Evolutionary conservation across 1,140 invertebrate species (phyloP).

Genomic region (Bathynomus jamesi): DNA sequence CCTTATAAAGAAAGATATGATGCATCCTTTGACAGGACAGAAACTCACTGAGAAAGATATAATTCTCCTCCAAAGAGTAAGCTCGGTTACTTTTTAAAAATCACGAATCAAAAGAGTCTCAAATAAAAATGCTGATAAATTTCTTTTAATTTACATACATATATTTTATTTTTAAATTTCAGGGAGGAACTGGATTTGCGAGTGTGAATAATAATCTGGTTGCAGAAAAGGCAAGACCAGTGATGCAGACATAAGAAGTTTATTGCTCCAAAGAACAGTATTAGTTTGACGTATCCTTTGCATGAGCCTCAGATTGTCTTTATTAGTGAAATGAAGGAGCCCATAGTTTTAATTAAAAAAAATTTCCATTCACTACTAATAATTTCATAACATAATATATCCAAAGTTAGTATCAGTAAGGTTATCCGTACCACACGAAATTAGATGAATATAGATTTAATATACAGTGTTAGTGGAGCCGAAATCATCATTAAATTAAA

Average conservation of each 20-base stretch:
- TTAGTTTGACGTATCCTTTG: no score
- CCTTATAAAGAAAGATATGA: constrained; percentile 93
- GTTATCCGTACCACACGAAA: no score
- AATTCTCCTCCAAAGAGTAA: constrained; percentile 72
- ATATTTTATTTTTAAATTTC: constrained; percentile 30
- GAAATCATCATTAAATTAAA: no score
- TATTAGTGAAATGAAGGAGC: no score
- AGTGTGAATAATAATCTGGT: constrained; percentile 73
- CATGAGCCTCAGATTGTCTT: no score
- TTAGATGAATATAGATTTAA: no score
- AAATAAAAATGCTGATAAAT: neutral
- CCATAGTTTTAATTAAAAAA: no score
- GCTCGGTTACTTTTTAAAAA: neutral
- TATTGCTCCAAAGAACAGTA: no score
- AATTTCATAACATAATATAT: no score
- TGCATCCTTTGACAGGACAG: constrained; percentile 83
- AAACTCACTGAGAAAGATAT: constrained; percentile 89
- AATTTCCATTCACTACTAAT: no score
- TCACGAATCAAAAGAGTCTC: neutral
- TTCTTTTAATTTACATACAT: neutral
- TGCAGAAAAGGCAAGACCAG: constrained; percentile 75
- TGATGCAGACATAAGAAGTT: constrained; percentile 63
- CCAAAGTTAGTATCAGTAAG: no score
- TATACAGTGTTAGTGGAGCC: no score
- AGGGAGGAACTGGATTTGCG: constrained; percentile 92